A percentile compares a stretch with the other conserved stretches of the same genome.
These are phyloP conservation scores for Cheilosia impressa DNA, from an alignment of 2,888 invertebrate species.

Conservation along the genomic window DNA sequence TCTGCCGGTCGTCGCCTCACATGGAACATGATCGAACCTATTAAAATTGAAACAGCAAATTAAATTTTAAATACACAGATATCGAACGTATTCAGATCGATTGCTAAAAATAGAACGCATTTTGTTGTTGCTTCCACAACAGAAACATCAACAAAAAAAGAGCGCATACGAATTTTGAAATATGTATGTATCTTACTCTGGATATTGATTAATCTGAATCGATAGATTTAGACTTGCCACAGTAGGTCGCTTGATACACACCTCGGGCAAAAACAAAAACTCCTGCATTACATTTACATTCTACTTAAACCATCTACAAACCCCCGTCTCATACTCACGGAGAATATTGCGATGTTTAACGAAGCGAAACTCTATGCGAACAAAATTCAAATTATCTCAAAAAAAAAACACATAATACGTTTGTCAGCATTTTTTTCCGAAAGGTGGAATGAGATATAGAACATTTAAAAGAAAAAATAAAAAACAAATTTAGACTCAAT, in stretches of 20 bases:
- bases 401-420: neutral
- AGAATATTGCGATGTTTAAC: neutral
- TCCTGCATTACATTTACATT: too few relatives aligned
- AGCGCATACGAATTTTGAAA: neutral
- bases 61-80: neutral
- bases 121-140: neutral
- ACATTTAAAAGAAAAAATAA: too few relatives aligned
- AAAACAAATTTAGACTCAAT: too few relatives aligned
- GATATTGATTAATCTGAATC: slow-evolving; percentile 11
- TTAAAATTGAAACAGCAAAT: slow-evolving; percentile 21
- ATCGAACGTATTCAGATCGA: slow-evolving; percentile 1
- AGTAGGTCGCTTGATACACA: neutral
- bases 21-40: slow-evolving; percentile 98
- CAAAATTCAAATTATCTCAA: slow-evolving; percentile 6
- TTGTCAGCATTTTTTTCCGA: too few relatives aligned
- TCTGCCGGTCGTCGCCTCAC: slow-evolving; percentile 96
- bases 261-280: too few relatives aligned
- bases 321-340: neutral
- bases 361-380: slow-evolving; percentile 17
- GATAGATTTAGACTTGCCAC: neutral
- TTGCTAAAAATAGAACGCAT: slow-evolving; percentile 24
- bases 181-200: slow-evolving; percentile 10
- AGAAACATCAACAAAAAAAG: neutral
- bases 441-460: too few relatives aligned
- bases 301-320: too few relatives aligned